Conservation (phyloP, 1,140 invertebrate genomes). For the Pseudomyrmex cubaensis region DNA sequence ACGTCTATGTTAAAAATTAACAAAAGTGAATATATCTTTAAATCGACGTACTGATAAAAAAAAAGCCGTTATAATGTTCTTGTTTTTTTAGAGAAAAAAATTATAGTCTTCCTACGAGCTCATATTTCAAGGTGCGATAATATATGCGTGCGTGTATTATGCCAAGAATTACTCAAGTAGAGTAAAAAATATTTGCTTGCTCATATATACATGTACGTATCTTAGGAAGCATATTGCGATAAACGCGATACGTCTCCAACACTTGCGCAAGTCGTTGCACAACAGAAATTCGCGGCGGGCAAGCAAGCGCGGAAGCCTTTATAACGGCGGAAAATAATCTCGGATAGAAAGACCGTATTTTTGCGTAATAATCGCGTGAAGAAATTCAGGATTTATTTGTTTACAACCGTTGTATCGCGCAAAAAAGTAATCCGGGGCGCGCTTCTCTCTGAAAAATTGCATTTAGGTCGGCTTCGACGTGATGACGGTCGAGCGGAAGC, state of each 20-base stretch:
- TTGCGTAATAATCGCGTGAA: conserved; percentile 5
- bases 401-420: not conserved
- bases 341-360: not conserved
- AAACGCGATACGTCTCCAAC: conserved; percentile 6
- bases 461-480: conserved; percentile 54
- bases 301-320: not conserved
- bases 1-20: no score
- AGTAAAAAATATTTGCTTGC: conserved; percentile 13
- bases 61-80: no score
- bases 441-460: not conserved
- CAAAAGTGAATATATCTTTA: no score
- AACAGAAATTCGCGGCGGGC: conserved; percentile 15
- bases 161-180: not conserved
- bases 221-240: conserved; percentile 17
- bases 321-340: not conserved
- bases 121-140: no score
- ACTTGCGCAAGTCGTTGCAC: conserved; percentile 50
- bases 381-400: not conserved
- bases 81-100: no score
- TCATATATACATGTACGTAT: not conserved
- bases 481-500: conserved; percentile 60
- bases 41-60: no score
- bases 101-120: no score
- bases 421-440: conserved; percentile 2
- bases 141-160: not conserved